Percentiles rank a stretch among this genome's conserved stretches.
Evolutionary conservation across 2,113 vertebrate genomes (phyloP).

Genomic region (Okapia johnstoni): DNA sequence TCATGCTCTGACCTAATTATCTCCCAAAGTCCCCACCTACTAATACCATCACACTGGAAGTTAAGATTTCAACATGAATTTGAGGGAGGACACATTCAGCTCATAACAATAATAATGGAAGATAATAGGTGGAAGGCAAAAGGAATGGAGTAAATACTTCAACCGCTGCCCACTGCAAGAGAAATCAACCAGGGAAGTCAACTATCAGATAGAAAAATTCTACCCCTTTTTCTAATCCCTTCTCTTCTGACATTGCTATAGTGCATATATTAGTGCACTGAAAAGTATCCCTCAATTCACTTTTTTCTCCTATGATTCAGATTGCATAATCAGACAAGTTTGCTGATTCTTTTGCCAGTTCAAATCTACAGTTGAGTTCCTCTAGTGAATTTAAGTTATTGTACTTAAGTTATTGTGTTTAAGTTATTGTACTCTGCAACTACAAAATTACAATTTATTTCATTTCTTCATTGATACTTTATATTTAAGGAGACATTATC

Average conservation of each 20-base stretch:
- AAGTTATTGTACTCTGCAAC: neutral
- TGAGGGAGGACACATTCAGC: neutral
- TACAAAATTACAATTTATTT: neutral
- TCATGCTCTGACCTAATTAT: neutral
- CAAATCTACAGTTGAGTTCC: neutral
- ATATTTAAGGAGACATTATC: neutral
- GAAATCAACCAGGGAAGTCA: neutral
- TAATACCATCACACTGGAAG: neutral
- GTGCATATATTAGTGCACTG: rapidly evolving
- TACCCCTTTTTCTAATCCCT: rapidly evolving
- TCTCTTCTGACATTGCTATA: neutral
- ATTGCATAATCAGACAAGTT: neutral
- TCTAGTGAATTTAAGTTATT: neutral
- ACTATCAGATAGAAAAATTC: neutral
- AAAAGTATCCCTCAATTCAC: neutral
- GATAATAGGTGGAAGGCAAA: neutral
- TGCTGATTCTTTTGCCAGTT: neutral
- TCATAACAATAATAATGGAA: neutral
- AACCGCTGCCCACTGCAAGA: neutral
- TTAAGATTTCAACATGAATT: neutral
- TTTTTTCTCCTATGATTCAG: neutral
- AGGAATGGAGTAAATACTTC: neutral
- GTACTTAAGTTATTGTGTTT: neutral
- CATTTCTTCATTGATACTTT: neutral
- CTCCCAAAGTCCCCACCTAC: neutral